A percentile compares a stretch with the other conserved stretches of the same genome.
These are phyloP conservation scores for Contarinia nasturtii DNA, from an alignment of 1,140 invertebrate genomes.

Conservation along the genomic window DNA sequence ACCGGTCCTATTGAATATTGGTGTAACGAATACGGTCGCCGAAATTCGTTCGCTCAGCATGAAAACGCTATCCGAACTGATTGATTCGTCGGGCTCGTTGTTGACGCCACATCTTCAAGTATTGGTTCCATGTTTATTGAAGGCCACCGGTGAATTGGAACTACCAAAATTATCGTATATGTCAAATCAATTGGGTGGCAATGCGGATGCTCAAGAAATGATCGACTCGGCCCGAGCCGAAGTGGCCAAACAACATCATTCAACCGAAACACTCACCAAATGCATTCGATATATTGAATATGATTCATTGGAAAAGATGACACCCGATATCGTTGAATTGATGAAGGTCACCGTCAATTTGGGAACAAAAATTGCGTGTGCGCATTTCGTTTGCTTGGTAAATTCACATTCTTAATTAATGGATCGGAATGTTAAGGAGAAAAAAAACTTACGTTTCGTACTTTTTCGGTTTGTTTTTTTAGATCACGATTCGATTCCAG, in stretches of 20 bases:
- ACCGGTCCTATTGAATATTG: constrained; percentile 58
- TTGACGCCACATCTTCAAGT: constrained; percentile 61
- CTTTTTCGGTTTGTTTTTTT: constrained; percentile 11
- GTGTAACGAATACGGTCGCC: constrained; percentile 54
- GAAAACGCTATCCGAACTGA: constrained; percentile 65
- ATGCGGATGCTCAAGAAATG: constrained; percentile 42
- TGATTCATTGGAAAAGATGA: constrained; percentile 50
- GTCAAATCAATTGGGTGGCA: constrained; percentile 47
- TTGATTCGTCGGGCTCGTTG: constrained; percentile 52
- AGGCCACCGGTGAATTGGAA: constrained; percentile 70
- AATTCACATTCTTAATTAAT: constrained; percentile 21
- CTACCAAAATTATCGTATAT: constrained; percentile 57
- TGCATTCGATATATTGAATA: constrained; percentile 69
- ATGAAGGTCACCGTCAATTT: constrained; percentile 61
- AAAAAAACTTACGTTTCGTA: not conserved
- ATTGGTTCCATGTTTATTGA: constrained; percentile 65
- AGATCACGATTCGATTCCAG: constrained; percentile 26
- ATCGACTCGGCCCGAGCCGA: constrained; percentile 58
- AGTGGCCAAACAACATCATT: constrained; percentile 62
- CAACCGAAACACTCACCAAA: constrained; percentile 71
- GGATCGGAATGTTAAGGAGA: not conserved
- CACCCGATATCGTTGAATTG: constrained; percentile 64
- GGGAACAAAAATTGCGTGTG: constrained; percentile 68
- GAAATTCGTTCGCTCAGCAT: constrained; percentile 58
- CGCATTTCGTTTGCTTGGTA: constrained; percentile 64